Evolutionary conservation across 2,113 vertebrate genomes (phyloP), one percentile per base, ranked within the genome.

Genomic region (Entelurus aequoreus): DNA sequence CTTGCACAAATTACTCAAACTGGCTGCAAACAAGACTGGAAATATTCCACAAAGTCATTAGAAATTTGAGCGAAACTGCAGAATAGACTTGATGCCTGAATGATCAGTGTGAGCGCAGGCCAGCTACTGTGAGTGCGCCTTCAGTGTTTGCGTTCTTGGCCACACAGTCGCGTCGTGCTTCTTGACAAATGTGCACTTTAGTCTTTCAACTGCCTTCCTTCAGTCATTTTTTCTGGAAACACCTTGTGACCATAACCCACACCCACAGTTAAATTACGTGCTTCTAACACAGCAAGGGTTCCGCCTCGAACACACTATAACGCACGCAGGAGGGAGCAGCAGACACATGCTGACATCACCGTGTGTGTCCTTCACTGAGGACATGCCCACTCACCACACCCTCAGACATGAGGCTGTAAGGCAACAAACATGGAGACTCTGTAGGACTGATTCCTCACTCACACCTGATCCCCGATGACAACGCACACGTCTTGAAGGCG

Each of bases 321-420:
- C 71, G 57, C 14, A 48, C 51, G 53, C 63, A 63, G 65, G 44
- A 67, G 68, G 61, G 76, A 61, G 70, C 73, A 64, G 68, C 72
- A 79, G 65, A 77, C 54, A 84, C 81, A 87, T 19, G 81, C 79
- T 78, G 79, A 82, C 75, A 76, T 77, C 77, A 83, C 61, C 79
- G 55, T 62, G 54, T 76, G 61, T 75, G 74, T 78, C 65, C 79
- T 76, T 54, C 83, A 82, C 51, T 68, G 76, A 86, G 79, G 84
- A 87, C 82, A 86, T 80, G 81, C 52, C 71, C 78, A 79, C 75
- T 75, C 38, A 77, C 63, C 56, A 85, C 81, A 35, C 35, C 37
- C 14, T 13, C 63, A 66, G 66, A 84, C 47, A 83, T 61, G 59
- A 69, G 73, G 51, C 77, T 57, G 59, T 72, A 75, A 81, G 80